These are phyloP conservation scores for Acanthisitta chloris DNA, from an alignment of 2,113 vertebrate species.

Conservation along the genomic window DNA sequence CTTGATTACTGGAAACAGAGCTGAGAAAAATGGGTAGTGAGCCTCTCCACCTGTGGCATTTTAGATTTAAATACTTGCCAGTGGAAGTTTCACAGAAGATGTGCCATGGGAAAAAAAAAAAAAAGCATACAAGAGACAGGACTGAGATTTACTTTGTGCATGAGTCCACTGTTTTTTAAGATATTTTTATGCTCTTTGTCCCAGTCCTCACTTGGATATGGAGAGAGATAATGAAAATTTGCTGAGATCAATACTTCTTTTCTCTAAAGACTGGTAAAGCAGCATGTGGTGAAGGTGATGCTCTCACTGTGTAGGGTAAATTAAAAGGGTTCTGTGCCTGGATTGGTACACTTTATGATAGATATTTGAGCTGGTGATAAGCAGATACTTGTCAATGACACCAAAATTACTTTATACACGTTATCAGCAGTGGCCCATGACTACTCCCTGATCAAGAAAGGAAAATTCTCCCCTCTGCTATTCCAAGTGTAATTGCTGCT, in stretches of 20 bases:
- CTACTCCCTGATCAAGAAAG: not conserved
- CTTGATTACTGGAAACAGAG: not conserved
- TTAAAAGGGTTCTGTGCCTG: not conserved
- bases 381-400: not conserved
- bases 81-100: not conserved
- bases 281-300: not conserved
- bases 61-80: not conserved
- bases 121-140: not conserved
- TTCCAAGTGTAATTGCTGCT: not conserved
- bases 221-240: not conserved
- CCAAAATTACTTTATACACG: not conserved
- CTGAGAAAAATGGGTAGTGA: not conserved
- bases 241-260: not conserved
- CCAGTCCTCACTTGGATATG: not conserved
- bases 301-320: not conserved
- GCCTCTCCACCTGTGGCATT: not conserved
- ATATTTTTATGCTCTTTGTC: not conserved
- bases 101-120: accelerated
- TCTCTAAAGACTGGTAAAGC: not conserved
- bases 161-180: accelerated
- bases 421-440: not conserved
- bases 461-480: not conserved
- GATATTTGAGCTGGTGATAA: not conserved
- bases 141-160: not conserved
- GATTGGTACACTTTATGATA: not conserved